phyloP scores from a whole-genome alignment of 2,797 vertebrate genomes.

The Poliocrania exsul region DNA sequence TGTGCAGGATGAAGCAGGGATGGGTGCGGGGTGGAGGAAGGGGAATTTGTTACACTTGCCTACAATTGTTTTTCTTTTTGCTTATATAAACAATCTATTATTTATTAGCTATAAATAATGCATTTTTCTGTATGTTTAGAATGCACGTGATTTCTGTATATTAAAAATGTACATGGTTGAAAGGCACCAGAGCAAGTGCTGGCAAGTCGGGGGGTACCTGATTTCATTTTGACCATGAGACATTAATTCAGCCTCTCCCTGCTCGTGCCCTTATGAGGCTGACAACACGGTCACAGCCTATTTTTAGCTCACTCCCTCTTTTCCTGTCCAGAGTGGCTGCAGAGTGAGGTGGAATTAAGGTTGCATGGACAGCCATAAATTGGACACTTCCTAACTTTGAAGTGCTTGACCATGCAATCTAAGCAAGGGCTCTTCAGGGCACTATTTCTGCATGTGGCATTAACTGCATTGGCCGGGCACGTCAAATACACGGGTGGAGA shows the following conservation, averaged over 20 bases:
- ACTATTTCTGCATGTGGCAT: conserved; percentile 39
- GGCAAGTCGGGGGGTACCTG: neutral
- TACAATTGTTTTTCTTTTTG: conserved; percentile 66
- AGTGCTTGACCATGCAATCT: conserved; percentile 21
- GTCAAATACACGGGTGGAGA: neutral
- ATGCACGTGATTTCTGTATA: conserved; percentile 62
- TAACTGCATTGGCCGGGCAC: neutral
- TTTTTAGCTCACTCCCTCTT: conserved; percentile 50
- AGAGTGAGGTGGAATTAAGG: conserved; percentile 36
- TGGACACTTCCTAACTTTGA: conserved; percentile 54
- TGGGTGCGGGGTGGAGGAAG: neutral
- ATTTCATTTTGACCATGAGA: neutral
- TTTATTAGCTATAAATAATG: conserved; percentile 70
- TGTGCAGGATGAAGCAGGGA: neutral
- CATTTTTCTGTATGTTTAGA: conserved; percentile 73
- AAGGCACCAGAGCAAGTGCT: conserved; percentile 16
- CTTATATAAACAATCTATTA: conserved; percentile 72
- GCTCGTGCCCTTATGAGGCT: neutral
- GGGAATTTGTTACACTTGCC: conserved; percentile 61
- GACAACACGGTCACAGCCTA: conserved; percentile 34
- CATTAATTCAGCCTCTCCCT: neutral
- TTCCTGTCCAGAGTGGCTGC: neutral
- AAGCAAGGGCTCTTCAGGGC: conserved; percentile 19
- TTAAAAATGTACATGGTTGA: conserved; percentile 65
- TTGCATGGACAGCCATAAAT: conserved; percentile 38